Conservation (phyloP, 2,113 vertebrate species). For the Tachysurus fulvidraco region DNA sequence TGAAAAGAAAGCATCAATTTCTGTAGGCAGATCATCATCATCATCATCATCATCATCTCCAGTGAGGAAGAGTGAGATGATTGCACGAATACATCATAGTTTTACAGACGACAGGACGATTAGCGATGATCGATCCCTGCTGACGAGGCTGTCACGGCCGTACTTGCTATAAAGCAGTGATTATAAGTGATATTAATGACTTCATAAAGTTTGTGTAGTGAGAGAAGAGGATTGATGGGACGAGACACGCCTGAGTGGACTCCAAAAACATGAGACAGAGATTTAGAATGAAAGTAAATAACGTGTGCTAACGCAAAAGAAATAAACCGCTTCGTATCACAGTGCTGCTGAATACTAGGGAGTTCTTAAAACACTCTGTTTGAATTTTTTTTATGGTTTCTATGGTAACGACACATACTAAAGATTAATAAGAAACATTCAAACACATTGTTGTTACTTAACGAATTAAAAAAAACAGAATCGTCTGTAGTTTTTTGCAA, state of each 20-base stretch:
- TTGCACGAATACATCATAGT: background rate
- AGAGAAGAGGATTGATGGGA: background rate
- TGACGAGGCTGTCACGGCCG: background rate
- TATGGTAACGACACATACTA: background rate
- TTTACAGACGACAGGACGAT: slow-evolving; percentile 6
- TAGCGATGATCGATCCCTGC: slow-evolving; percentile 8
- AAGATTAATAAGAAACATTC: background rate
- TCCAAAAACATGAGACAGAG: background rate
- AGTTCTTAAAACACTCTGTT: background rate
- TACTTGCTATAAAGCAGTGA: background rate
- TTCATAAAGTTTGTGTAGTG: background rate
- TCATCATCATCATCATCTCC: background rate
- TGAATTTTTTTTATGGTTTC: background rate
- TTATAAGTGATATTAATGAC: slow-evolving; percentile 16
- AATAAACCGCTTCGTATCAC: background rate
- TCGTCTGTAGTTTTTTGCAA: background rate
- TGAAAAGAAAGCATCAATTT: background rate
- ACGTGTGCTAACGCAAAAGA: background rate
- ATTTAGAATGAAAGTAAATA: background rate
- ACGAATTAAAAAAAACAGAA: background rate
- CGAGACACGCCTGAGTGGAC: background rate
- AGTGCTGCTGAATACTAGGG: background rate
- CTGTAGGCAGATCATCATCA: background rate
- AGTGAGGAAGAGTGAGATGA: background rate
- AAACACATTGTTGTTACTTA: background rate